Percentiles rank a stretch among this genome's conserved stretches.
Evolutionary conservation across 2,797 vertebrate species (phyloP).

Genomic region (Poecilia picta): DNA sequence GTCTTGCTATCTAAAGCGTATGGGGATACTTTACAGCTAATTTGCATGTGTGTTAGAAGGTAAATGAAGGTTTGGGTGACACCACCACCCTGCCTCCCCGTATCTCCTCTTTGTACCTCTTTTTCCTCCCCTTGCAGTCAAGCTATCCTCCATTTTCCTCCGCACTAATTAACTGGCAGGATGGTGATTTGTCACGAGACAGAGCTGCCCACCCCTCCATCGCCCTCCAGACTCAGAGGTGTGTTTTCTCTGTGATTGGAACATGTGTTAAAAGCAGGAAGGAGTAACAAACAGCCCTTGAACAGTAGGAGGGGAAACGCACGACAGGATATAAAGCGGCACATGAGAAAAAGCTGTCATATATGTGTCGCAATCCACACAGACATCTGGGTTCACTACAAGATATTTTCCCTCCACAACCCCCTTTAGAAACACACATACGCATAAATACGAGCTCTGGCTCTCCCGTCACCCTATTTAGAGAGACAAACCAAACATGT

Average conservation of each 20-base stretch:
- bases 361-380: slow-evolving; percentile 26
- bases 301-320: slow-evolving; percentile 32
- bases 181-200: slow-evolving; percentile 74
- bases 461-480: slow-evolving; percentile 29
- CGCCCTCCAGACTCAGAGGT: slow-evolving; percentile 63
- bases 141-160: slow-evolving; percentile 57
- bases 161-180: slow-evolving; percentile 74
- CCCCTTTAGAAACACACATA: slow-evolving; percentile 21
- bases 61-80: slow-evolving; percentile 56
- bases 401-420: slow-evolving; percentile 13
- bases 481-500: slow-evolving; percentile 39
- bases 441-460: slow-evolving; percentile 17
- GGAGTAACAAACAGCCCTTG: slow-evolving; percentile 40
- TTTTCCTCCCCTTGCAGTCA: slow-evolving; percentile 48
- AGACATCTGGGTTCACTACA: slow-evolving; percentile 37
- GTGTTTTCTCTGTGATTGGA: slow-evolving; percentile 54
- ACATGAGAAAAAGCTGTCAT: slow-evolving; percentile 23
- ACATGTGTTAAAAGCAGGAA: slow-evolving; percentile 73
- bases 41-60: slow-evolving; percentile 21
- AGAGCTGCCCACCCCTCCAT: slow-evolving; percentile 59
- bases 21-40: slow-evolving; percentile 28
- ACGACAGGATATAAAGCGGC: slow-evolving; percentile 31
- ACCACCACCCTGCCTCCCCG: slow-evolving; percentile 35
- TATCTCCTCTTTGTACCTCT: slow-evolving; percentile 53
- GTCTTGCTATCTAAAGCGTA: slow-evolving; percentile 14